phyloP scores from a whole-genome alignment of 2,888 invertebrate genomes.

The Euspilapteryx auroguttella region DNA sequence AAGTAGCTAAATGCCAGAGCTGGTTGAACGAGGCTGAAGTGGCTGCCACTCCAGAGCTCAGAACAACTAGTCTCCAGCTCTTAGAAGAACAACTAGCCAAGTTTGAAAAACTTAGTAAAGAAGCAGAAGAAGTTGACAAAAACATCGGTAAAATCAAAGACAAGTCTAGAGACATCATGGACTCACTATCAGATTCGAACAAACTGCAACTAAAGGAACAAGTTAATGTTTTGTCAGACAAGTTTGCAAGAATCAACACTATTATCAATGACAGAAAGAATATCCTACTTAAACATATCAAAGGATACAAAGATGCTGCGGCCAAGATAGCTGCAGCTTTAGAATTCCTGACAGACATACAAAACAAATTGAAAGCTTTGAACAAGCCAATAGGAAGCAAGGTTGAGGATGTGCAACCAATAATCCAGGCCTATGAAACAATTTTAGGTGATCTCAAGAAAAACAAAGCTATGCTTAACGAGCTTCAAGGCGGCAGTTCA shows the following conservation, averaged over 20 bases:
- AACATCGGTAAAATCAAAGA: slow-evolving; percentile 76
- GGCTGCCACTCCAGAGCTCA: slow-evolving; percentile 78
- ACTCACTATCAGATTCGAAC: slow-evolving; percentile 83
- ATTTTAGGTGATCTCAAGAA: slow-evolving; percentile 77
- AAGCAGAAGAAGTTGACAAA: slow-evolving; percentile 70
- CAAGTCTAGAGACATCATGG: slow-evolving; percentile 77
- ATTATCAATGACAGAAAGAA: slow-evolving; percentile 76
- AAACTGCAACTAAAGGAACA: slow-evolving; percentile 81
- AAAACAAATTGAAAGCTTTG: slow-evolving; percentile 78
- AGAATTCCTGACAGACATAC: slow-evolving; percentile 79
- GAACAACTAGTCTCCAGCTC: slow-evolving; percentile 78
- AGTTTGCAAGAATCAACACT: slow-evolving; percentile 72
- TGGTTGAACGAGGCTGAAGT: slow-evolving; percentile 93
- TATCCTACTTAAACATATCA: slow-evolving; percentile 74
- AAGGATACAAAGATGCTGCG: slow-evolving; percentile 80
- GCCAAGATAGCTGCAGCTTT: slow-evolving; percentile 78
- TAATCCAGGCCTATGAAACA: slow-evolving; percentile 76
- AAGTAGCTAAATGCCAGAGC: slow-evolving; percentile 77
- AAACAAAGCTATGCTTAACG: slow-evolving; percentile 75
- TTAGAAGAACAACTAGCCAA: slow-evolving; percentile 87
- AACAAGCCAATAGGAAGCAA: slow-evolving; percentile 86
- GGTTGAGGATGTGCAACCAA: slow-evolving; percentile 86
- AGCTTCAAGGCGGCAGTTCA: slow-evolving; percentile 74
- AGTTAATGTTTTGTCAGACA: slow-evolving; percentile 76
- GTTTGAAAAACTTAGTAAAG: slow-evolving; percentile 76